Base-by-base conservation (phyloP, 1,140 invertebrate genomes). In the Ostrea edulis region DNA sequence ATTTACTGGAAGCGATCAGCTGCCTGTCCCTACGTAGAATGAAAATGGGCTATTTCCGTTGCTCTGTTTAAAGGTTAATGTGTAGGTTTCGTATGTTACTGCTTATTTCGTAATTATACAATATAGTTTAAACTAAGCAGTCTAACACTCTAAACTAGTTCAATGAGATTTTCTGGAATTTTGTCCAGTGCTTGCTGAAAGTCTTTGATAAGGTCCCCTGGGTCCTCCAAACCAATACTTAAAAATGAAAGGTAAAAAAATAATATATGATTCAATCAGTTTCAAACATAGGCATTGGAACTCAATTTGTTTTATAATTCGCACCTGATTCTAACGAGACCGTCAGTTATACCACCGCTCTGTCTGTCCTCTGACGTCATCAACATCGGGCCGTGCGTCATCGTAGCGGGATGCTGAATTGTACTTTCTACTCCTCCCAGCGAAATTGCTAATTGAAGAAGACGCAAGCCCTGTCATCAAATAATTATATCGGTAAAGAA, bases 341-440 rank as follows among this genome's bases (percentile, higher is more conserved):
- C 96, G 92, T 98, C 97, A 0, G 96, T 97, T 82, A 99, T 98
- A 9, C 98, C 97, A 14, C 99, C 95, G 83, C 96, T 94, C 44
- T 93, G 94, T 91, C 98, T 95, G 86, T 97, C 96, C 35, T 97
- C 97, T 87, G 95, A 95, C n/a, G 95, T 95, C 83, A 96, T 90
- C 25, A 94, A 81, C 91, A 93, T 95, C 0, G 94, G 93, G 5
- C 95, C 95, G 89, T 96, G 95, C 8, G 94, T 95, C 95, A 95
- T 95, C 52, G 93, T 91, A n/a, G 92, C 93, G 58, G 95, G 94
- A 81, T 95, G 94, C 92, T 96, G 96, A 65, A 96, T 95, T 53
- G 99, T 96, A 93, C 98, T 98, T 93, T 99, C 98, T 92, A 97
- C 98, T 81, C 98, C 98, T 81, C 99, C 99, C 53, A 99, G 96